Evolutionary conservation across 2,797 vertebrate species (phyloP), one percentile per base, ranked within the genome.

Genomic region (Megalops cyprinoides): DNA sequence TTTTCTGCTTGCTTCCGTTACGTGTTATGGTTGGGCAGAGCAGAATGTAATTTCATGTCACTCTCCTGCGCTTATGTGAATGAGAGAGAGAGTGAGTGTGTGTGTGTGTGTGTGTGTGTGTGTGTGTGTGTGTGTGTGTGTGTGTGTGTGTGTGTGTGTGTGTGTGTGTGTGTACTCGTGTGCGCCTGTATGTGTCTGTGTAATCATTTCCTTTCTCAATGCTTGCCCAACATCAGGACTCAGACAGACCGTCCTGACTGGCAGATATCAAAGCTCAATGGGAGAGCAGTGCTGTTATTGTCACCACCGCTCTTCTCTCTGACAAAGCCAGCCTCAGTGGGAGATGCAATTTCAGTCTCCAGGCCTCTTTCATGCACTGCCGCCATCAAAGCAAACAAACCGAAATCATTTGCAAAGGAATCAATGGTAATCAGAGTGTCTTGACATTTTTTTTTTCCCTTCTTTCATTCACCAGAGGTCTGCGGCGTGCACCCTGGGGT

Each of bases 341-440:
- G 55, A 78, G 76, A 39, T 34, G 39, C 62, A 44, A 78, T 78
- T 60, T 62, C 76, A 60, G 58, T n/a, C 53, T 28, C 76, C n/a
- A 37, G 44, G 55, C 44, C 7, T 9, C 76, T 62, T 78, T 62
- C 76, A 77, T 60, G 18, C 20, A 53, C 55, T 31, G 37, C 76
- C 34, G 0, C 31, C 60, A 77, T 62, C 76, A 62, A 78, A 78
- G 76, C 76, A 62, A 44, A 46, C 76, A 78, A 77, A 77, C 37
- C 28, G 12, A 18, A 78, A 55, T 65, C 28, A 65, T 78, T 78
- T 78, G 76, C 76, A 62, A 25, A 62, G 58, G 76, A 78, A 65
- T 78, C 76, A 62, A 78, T 78, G 76, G 56, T 78, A 78, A 78
- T 78, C 56, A 31, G 55, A 39, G 56, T 23, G 12, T 78, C 42